Conservation (phyloP, 2,797 vertebrate species). For the Anableps anableps region DNA sequence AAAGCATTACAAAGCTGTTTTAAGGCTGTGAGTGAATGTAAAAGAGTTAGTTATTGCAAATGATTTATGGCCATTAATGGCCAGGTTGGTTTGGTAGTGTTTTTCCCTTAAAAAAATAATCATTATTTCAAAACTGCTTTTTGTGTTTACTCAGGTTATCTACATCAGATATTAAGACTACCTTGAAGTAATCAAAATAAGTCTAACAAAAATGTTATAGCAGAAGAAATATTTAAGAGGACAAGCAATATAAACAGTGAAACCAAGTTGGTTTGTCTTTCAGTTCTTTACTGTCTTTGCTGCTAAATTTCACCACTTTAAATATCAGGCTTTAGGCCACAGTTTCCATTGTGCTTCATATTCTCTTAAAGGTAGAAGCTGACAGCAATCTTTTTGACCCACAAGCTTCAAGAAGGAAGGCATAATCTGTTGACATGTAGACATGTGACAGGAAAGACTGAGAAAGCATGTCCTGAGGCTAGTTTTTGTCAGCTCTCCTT, state of each 20-base stretch:
- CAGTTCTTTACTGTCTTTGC: slow-evolving; percentile 4
- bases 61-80: background rate
- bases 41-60: background rate
- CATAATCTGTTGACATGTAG: slow-evolving; percentile 74
- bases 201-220: background rate
- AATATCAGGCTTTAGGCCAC: slow-evolving; percentile 29
- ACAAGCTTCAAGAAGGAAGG: slow-evolving; percentile 57
- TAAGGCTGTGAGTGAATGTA: background rate
- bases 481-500: slow-evolving; percentile 75
- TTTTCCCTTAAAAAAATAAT: background rate
- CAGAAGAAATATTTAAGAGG: background rate
- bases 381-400: slow-evolving; percentile 59
- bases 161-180: background rate
- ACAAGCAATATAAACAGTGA: background rate
- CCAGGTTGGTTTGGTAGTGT: background rate
- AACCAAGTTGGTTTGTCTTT: background rate
- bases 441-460: slow-evolving; percentile 79
- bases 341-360: slow-evolving; percentile 48
- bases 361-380: slow-evolving; percentile 50
- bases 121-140: background rate
- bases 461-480: slow-evolving; percentile 73
- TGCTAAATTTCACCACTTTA: slow-evolving; percentile 16
- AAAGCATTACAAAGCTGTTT: background rate
- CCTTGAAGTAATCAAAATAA: background rate
- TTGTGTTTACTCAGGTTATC: background rate